Evolutionary conservation across 2,113 vertebrate genomes (phyloP).

Genomic region (Burhinus oedicnemus): DNA sequence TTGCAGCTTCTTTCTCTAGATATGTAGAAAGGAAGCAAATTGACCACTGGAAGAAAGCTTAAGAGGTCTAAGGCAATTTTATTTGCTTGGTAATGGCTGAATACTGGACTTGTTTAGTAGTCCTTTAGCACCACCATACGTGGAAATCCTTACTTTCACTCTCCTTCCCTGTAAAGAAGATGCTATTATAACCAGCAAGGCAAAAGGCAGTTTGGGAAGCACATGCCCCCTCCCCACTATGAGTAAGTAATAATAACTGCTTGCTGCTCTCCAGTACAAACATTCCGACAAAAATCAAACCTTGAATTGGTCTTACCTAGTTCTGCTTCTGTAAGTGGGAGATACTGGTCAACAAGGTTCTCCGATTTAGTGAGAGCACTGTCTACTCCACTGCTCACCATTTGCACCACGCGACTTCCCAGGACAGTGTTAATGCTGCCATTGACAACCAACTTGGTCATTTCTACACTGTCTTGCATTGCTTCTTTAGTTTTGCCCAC

Average conservation of each 20-base stretch:
- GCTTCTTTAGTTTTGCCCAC: conserved; percentile 79
- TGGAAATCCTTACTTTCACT: neutral
- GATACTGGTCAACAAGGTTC: conserved; percentile 81
- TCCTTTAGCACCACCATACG: neutral
- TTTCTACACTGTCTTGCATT: conserved; percentile 83
- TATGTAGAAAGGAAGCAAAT: neutral
- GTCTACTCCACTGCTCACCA: conserved; percentile 76
- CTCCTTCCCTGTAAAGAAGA: neutral
- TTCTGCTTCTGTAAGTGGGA: conserved; percentile 84
- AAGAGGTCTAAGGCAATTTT: neutral
- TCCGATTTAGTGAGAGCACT: conserved; percentile 82
- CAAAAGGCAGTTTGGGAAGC: neutral
- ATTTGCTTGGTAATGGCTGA: neutral
- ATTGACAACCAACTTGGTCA: conserved; percentile 81
- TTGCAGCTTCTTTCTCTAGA: conserved; percentile 80
- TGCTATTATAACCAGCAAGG: neutral
- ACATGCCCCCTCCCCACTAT: accelerated
- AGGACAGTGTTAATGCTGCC: conserved; percentile 84
- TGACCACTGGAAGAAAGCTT: neutral
- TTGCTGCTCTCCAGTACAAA: neutral
- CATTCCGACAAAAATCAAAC: neutral
- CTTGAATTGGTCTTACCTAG: conserved; percentile 75
- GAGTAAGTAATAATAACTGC: neutral
- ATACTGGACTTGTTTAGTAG: neutral
- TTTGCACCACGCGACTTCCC: conserved; percentile 68